Base-by-base conservation (phyloP, 2,888 invertebrate genomes). In the Pristionchus maxplancki region DNA sequence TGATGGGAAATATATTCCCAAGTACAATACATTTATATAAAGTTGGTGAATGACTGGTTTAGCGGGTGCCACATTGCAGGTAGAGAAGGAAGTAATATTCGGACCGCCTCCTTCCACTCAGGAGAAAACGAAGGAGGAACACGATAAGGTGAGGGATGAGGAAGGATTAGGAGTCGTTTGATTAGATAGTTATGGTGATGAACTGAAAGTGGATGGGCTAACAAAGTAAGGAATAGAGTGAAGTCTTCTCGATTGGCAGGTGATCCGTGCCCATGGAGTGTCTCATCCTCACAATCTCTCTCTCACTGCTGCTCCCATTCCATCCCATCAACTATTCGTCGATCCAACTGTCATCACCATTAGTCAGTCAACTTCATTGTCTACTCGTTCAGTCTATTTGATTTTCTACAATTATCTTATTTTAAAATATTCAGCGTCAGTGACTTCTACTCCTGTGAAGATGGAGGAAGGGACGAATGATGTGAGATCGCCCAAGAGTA, bases 231-330 rank as follows among this genome's bases (percentile, higher is more conserved):
- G 31, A 50, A 82, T 50, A 1, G n/a, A 28, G 9, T 3, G 6
- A 44, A n/a, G 78, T 44, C 44, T 15, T 17, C 13, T 82, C 15
- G 37, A 1, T 17, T 24, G 1, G 8, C 67, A 87, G 86, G 86
- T 87, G 34, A 87, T 87, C 20, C 67, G 71, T 24, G 48, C 71
- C 3, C 86, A 87, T n/a, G 86, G 86, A 8, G n/a, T 71, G 0
- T 37, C 67, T 6, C 86, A 87, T 50, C 34, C 86, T 31, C 86
- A 87, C 50, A 87, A 87, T n/a, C 86, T 71, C 17, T 87, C 86
- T 15, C 71, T 87, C 34, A 50, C 86, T 34, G 34, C 86, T 71
- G 48, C 86, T 6, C 24, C 48, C 34, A 15, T 71, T 24, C 17
- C 67, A n/a, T 20, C 58, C 31, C 50, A 67, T 67, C n/a, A 24